Percentiles rank a stretch among this genome's conserved stretches.
Evolutionary conservation across 2,888 invertebrate genomes (phyloP).

Genomic region (Andrena marginata): DNA sequence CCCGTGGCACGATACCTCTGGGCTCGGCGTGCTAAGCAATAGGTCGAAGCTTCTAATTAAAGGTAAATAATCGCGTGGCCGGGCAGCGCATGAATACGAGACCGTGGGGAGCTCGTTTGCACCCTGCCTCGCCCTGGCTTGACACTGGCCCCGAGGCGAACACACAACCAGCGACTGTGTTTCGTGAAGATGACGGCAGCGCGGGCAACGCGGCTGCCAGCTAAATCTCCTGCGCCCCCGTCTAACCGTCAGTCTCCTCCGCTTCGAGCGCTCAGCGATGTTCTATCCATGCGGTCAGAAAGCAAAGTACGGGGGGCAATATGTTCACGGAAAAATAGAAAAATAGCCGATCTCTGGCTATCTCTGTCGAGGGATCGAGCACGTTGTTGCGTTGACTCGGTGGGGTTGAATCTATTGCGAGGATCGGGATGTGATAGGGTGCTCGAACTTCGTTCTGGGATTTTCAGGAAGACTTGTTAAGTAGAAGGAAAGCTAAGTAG

Average conservation of each 20-base stretch:
- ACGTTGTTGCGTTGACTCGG: too few relatives aligned
- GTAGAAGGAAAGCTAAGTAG: too few relatives aligned
- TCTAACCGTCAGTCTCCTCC: slow-evolving; percentile 5
- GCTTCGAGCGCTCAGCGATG: neutral
- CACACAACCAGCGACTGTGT: slow-evolving; percentile 55
- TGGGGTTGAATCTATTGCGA: too few relatives aligned
- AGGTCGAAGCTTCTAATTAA: slow-evolving; percentile 75
- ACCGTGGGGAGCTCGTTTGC: slow-evolving; percentile 66
- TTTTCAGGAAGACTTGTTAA: too few relatives aligned
- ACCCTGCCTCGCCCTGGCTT: slow-evolving; percentile 50
- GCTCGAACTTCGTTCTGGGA: too few relatives aligned
- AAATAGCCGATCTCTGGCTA: neutral
- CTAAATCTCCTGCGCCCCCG: slow-evolving; percentile 49
- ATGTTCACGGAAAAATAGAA: neutral
- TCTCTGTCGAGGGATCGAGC: neutral
- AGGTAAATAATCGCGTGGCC: slow-evolving; percentile 71
- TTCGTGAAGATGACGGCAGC: slow-evolving; percentile 55
- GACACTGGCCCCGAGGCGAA: slow-evolving; percentile 53
- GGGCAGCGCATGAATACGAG: slow-evolving; percentile 64
- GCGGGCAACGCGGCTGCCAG: slow-evolving; percentile 25
- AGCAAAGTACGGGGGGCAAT: slow-evolving; percentile 9
- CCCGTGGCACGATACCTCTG: slow-evolving; percentile 49
- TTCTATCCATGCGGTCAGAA: neutral
- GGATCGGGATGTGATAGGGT: too few relatives aligned
- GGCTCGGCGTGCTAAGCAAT: slow-evolving; percentile 63